A percentile compares a stretch with the other conserved stretches of the same genome.
Evolutionary conservation across 2,888 invertebrate genomes (phyloP).

Genomic region (Trilocha varians): DNA sequence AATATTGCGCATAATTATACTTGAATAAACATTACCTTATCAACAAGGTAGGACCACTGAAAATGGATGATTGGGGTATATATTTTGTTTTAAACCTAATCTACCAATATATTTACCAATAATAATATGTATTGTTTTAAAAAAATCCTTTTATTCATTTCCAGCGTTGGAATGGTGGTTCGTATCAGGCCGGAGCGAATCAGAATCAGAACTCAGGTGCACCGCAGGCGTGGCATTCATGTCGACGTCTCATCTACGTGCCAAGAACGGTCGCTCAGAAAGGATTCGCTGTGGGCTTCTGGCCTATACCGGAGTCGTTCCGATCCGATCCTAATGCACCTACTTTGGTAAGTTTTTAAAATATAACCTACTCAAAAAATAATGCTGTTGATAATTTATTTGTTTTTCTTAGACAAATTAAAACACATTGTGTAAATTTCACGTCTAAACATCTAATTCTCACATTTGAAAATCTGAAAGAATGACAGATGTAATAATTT

Average conservation of each 20-base stretch:
- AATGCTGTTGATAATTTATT: too few relatives aligned
- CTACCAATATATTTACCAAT: too few relatives aligned
- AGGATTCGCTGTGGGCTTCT: constrained; percentile 94
- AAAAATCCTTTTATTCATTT: constrained; percentile 14
- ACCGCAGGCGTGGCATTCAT: constrained; percentile 89
- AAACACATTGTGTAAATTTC: too few relatives aligned
- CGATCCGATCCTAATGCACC: constrained; percentile 95
- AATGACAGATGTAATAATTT: neutral
- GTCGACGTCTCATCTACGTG: constrained; percentile 91
- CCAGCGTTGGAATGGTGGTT: constrained; percentile 65
- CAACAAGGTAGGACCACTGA: too few relatives aligned
- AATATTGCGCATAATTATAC: too few relatives aligned
- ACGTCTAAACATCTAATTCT: too few relatives aligned
- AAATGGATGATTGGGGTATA: too few relatives aligned
- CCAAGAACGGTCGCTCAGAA: constrained; percentile 92
- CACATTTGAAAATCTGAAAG: too few relatives aligned
- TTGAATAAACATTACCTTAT: too few relatives aligned
- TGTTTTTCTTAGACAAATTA: too few relatives aligned
- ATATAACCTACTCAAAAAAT: too few relatives aligned
- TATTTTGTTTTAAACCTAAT: too few relatives aligned
- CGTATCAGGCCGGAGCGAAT: constrained; percentile 42
- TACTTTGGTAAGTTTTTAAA: constrained; percentile 80
- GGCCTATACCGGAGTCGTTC: constrained; percentile 99
- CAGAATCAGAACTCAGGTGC: constrained; percentile 54
- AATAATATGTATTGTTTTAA: constrained; percentile 16